phyloP scores from a whole-genome alignment of 2,797 vertebrate genomes.

The Falco novaeseelandiae region DNA sequence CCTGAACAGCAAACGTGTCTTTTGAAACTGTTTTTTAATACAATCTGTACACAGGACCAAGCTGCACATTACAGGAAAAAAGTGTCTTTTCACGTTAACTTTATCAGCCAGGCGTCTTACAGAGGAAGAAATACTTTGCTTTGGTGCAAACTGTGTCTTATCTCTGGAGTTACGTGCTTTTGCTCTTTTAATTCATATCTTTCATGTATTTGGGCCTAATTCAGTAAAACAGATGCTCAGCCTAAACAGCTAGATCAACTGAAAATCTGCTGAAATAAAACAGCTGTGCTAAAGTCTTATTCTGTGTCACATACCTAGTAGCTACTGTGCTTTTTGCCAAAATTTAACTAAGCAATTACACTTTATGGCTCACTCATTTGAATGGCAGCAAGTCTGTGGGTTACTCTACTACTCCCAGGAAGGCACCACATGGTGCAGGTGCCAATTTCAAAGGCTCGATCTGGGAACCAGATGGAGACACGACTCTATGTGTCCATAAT shows the following conservation, averaged over 20 bases:
- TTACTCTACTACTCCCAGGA: neutral
- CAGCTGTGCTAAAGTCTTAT: neutral
- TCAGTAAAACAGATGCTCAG: neutral
- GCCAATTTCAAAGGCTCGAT: neutral
- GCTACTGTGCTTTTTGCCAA: neutral
- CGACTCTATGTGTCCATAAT: neutral
- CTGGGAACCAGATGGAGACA: neutral
- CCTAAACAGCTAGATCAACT: neutral
- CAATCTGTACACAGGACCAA: neutral
- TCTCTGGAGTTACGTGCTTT: neutral
- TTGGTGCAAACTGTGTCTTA: neutral
- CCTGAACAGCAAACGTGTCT: neutral
- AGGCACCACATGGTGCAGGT: rapidly evolving
- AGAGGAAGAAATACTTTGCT: neutral
- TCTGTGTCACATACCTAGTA: neutral
- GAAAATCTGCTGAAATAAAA: neutral
- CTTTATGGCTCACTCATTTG: neutral
- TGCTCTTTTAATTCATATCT: neutral
- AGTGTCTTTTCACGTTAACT: neutral
- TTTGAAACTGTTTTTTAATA: neutral
- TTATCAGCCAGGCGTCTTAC: neutral
- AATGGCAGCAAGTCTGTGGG: neutral
- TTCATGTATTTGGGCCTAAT: neutral
- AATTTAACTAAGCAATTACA: neutral
- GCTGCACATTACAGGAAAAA: neutral